Evolutionary conservation across 2,888 invertebrate genomes (phyloP).

Genomic region (Melieria picta): DNA sequence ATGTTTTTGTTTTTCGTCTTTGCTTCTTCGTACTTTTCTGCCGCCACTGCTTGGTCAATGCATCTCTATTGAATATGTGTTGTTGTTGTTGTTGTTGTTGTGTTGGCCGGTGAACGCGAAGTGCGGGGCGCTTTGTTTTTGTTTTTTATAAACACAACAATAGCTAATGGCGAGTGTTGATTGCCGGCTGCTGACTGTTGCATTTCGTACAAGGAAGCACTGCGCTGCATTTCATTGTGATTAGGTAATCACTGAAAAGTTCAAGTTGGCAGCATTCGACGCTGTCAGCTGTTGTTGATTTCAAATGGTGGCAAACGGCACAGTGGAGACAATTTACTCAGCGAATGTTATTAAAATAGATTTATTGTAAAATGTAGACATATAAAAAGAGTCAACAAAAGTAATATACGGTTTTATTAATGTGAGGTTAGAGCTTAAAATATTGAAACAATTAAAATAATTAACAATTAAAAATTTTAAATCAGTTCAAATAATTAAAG

Average conservation of each 20-base stretch:
- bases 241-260: constrained; percentile 20
- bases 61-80: constrained; percentile 3
- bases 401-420: too few relatives aligned
- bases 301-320: too few relatives aligned
- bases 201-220: constrained; percentile 15
- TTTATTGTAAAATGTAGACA: too few relatives aligned
- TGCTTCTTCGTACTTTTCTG: background rate
- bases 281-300: too few relatives aligned
- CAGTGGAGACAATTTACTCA: too few relatives aligned
- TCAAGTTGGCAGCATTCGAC: constrained; percentile 3
- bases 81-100: background rate
- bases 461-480: too few relatives aligned
- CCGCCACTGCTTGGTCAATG: background rate
- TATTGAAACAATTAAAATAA: too few relatives aligned
- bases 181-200: constrained; percentile 14
- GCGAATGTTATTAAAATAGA: too few relatives aligned
- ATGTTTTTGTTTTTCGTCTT: background rate
- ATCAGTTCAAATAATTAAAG: too few relatives aligned
- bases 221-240: constrained; percentile 16
- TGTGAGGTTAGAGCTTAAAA: too few relatives aligned
- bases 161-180: background rate
- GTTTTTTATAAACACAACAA: background rate
- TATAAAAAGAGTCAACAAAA: too few relatives aligned
- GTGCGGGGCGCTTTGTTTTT: background rate
- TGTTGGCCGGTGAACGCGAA: background rate